Conservation (phyloP, 2,113 vertebrate genomes). For the Carettochelys insculpta region DNA sequence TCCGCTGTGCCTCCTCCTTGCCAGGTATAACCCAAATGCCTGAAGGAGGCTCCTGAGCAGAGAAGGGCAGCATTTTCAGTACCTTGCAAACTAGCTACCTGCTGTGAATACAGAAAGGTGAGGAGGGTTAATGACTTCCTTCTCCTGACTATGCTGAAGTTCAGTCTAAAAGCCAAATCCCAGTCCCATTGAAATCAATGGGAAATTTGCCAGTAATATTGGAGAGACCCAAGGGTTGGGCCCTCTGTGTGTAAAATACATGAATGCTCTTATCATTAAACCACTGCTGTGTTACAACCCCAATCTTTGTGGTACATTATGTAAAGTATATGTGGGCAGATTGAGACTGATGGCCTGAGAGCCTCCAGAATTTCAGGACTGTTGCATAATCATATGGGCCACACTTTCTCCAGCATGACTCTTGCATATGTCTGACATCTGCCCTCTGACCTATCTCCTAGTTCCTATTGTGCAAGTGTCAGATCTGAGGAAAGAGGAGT, state of each 20-base stretch:
- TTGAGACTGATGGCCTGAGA: not conserved
- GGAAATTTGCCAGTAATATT: not conserved
- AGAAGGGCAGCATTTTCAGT: not conserved
- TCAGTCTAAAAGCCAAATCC: not conserved
- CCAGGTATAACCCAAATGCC: not conserved
- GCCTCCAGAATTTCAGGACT: not conserved
- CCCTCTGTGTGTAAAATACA: not conserved
- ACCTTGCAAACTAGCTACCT: not conserved
- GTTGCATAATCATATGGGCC: not conserved
- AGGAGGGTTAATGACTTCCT: not conserved
- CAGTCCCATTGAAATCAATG: rapidly evolving
- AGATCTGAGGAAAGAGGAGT: not conserved
- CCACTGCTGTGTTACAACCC: not conserved
- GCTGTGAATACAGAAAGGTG: not conserved
- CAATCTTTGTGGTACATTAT: not conserved
- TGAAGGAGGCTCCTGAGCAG: not conserved
- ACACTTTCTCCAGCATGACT: not conserved
- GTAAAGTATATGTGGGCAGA: not conserved
- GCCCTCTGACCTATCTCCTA: not conserved
- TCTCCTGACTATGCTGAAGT: not conserved
- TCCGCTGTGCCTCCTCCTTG: not conserved
- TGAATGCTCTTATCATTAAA: not conserved
- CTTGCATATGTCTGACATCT: not conserved
- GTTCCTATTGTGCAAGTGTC: not conserved
- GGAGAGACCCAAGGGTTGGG: not conserved